Evolutionary conservation across 2,113 vertebrate genomes (phyloP).

Genomic region (Myodes glareolus): DNA sequence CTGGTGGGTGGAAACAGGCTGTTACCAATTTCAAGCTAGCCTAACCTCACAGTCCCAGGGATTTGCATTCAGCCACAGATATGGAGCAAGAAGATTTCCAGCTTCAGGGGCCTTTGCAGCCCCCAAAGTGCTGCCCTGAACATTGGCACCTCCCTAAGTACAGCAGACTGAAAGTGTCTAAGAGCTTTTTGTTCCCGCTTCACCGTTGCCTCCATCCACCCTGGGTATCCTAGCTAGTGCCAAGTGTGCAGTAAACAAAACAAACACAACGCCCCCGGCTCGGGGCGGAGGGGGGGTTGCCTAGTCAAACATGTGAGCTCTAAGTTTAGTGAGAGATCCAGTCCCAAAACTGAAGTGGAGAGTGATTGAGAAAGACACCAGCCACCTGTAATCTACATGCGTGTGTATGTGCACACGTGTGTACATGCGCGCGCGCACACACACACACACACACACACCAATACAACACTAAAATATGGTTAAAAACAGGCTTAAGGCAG

Average conservation of each 20-base stretch:
- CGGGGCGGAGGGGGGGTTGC: too few species aligned
- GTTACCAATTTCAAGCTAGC: neutral
- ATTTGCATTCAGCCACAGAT: neutral
- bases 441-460: neutral
- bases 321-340: neutral
- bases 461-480: neutral
- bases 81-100: neutral
- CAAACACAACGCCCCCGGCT: neutral
- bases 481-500: neutral
- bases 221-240: neutral
- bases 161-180: neutral
- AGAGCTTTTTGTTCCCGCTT: neutral
- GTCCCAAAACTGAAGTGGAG: neutral
- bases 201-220: neutral
- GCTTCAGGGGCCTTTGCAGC: neutral
- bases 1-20: neutral
- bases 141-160: neutral
- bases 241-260: neutral
- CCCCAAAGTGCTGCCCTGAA: neutral
- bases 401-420: accelerated
- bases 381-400: neutral
- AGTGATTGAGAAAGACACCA: neutral
- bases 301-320: neutral
- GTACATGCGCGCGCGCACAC: neutral
- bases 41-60: neutral